A percentile compares a stretch with the other conserved stretches of the same genome.
phyloP scores from a whole-genome alignment of 2,888 invertebrate species.

The Xanthia icteritia region DNA sequence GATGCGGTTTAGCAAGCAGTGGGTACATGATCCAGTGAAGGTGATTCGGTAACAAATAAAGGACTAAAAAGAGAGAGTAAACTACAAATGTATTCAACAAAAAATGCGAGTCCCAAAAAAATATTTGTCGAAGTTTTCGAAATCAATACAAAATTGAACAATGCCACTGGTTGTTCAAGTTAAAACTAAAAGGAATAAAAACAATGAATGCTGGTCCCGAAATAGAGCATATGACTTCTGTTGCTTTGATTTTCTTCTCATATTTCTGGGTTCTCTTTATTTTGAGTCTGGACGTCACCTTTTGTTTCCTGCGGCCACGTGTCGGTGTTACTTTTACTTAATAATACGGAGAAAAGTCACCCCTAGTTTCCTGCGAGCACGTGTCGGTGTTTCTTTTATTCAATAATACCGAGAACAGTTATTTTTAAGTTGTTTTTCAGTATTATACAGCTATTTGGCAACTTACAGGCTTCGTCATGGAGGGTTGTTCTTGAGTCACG shows the following conservation, averaged over 20 bases:
- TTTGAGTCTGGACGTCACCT: no score
- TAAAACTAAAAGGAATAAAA: not conserved
- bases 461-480: no score
- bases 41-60: constrained; percentile 2
- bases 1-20: not conserved
- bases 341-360: not conserved
- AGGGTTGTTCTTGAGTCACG: not conserved
- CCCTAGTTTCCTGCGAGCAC: not conserved
- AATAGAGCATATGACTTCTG: constrained; percentile 4
- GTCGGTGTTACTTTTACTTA: not conserved
- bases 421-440: constrained; percentile 1
- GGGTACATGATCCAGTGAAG: constrained; percentile 1
- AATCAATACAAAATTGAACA: not conserved
- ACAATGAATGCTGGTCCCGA: not conserved
- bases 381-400: not conserved
- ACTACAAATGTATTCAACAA: not conserved
- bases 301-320: constrained; percentile 1
- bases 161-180: not conserved
- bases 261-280: not conserved
- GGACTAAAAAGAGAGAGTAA: not conserved
- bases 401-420: not conserved
- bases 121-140: not conserved
- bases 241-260: not conserved
- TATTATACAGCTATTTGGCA: not conserved
- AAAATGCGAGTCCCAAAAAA: not conserved